A percentile compares a stretch with the other conserved stretches of the same genome.
phyloP scores from a whole-genome alignment of 2,888 invertebrate species.

The Drosophila anomalata region DNA sequence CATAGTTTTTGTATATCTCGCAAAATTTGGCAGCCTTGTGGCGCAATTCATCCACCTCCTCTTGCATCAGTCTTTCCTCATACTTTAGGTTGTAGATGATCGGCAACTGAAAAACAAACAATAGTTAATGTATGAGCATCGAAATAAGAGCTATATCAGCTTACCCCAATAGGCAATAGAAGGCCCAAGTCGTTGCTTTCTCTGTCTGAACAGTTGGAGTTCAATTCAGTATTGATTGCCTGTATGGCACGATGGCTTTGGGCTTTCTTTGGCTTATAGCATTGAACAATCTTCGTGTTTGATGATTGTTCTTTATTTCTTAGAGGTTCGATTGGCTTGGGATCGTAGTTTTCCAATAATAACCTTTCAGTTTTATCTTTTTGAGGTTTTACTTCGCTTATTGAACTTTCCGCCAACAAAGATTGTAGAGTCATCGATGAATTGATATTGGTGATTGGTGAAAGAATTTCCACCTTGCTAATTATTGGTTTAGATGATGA shows the following conservation, averaged over 20 bases:
- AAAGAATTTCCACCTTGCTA: not conserved
- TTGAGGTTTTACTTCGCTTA: no score
- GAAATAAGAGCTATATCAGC: conserved; percentile 2
- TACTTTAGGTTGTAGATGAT: conserved; percentile 40
- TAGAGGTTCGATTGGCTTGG: not conserved
- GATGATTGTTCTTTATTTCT: not conserved
- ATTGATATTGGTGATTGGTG: not conserved
- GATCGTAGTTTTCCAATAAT: not conserved
- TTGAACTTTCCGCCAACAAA: not conserved
- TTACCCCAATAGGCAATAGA: conserved; percentile 52
- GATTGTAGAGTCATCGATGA: not conserved
- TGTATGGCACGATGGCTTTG: not conserved
- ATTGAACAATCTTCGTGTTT: not conserved
- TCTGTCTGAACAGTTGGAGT: not conserved
- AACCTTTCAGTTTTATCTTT: not conserved
- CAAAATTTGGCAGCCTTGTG: conserved; percentile 55
- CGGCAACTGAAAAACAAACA: conserved; percentile 52
- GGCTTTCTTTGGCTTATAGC: not conserved
- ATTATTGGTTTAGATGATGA: not conserved
- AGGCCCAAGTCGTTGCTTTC: conserved; percentile 27
- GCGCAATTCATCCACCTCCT: conserved; percentile 46
- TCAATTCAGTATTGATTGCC: not conserved
- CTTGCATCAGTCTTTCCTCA: conserved; percentile 50
- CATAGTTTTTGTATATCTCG: conserved; percentile 36
- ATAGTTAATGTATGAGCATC: not conserved